Base-by-base conservation (phyloP, 2,113 vertebrate species). In the Hymenochirus boettgeri region DNA sequence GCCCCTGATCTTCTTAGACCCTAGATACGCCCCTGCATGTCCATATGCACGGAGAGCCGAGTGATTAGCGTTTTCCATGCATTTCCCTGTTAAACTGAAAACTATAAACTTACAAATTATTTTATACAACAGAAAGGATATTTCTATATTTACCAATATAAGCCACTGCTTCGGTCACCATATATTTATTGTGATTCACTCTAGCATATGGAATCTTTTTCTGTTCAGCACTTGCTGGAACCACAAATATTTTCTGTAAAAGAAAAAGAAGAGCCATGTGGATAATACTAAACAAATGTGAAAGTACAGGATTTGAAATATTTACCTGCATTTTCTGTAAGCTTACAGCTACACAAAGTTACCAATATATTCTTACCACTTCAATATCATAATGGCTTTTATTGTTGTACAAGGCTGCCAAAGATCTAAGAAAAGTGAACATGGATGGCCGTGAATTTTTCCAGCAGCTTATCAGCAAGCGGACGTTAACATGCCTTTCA, bases 181-280 rank as follows among this genome's bases (percentile, higher is more conserved):
- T 91, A 75, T 83, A 92, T 69, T 92, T 92, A 72, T 89, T 90
- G 22, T 92, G 90, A 71, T 89, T 92, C 48, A 92, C 89, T 22
- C 86, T 80, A 1, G 88, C 76, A 56, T 72, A 91, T 1, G 85
- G 88, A 58, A 91, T 90, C 61, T 71, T 73, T 60, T 50, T 73
- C 73, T 88, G 85, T 48, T 80, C 76, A 0, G 24, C 19, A 0
- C 77, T 88, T 2, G 80, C 77, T 7, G 85, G 82, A n/a, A 91
- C 84, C 2, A 74, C 73, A 35, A 92, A 91, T 21, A 89, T 58
- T 81, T 83, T 90, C 89, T 92, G 76, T 2, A 37, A 1, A 50
- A 31, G 22, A 50, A 57, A 48, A 23, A 46, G 33, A 35, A 24
- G 13, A 26, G 21, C 23, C 50, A 5, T 13, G 22, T 45, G 8